These are phyloP conservation scores for Caranx melampygus DNA, from an alignment of 2,113 vertebrate species.

Conservation along the genomic window DNA sequence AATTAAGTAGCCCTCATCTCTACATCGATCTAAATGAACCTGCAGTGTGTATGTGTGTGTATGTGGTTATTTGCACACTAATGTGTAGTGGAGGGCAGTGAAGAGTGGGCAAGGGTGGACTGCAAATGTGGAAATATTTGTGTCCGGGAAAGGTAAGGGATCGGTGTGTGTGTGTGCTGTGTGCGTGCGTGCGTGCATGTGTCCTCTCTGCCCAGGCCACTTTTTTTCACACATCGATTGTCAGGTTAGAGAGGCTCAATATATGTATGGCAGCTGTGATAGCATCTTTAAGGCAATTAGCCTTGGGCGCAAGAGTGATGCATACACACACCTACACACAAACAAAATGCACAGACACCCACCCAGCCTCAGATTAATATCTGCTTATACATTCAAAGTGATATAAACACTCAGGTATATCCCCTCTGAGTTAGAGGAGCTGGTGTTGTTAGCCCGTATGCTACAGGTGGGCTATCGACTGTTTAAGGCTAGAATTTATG, in stretches of 20 bases:
- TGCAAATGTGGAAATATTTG: conserved; percentile 25
- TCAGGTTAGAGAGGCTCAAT: conserved; percentile 48
- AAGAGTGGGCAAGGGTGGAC: not conserved
- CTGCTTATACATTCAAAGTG: not conserved
- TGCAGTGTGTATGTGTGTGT: not conserved
- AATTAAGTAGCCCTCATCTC: conserved; percentile 69
- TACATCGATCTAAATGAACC: conserved; percentile 56
- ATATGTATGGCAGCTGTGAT: conserved; percentile 49
- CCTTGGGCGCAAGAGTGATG: conserved; percentile 22
- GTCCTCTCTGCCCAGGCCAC: conserved; percentile 18
- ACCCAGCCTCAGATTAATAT: conserved; percentile 7
- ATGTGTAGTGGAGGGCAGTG: conserved; percentile 2
- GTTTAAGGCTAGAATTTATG: not conserved
- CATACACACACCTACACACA: conserved; percentile 16
- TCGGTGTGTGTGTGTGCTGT: not conserved
- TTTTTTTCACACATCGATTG: conserved; percentile 48
- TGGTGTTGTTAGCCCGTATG: not conserved
- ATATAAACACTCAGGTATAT: not conserved
- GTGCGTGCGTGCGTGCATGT: not conserved
- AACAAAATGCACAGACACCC: not conserved
- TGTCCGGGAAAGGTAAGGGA: not conserved
- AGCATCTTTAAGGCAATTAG: conserved; percentile 62
- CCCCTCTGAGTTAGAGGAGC: not conserved
- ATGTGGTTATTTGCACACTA: not conserved
- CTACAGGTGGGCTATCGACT: not conserved